Conservation (phyloP, 2,113 vertebrate species). For the Corydoras sp. region DNA sequence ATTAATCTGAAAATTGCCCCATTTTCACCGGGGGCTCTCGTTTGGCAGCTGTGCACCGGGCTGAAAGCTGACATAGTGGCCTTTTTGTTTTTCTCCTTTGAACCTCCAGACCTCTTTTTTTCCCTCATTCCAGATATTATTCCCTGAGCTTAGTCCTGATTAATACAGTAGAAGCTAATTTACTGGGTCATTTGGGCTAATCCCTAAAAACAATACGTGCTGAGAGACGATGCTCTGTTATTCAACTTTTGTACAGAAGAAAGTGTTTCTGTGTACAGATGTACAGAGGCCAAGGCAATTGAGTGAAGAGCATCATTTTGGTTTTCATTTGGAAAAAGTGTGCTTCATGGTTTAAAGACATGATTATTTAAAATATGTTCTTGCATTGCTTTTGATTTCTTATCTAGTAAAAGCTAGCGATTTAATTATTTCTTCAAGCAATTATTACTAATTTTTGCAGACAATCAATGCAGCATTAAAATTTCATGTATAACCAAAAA, state of each 20-base stretch:
- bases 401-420: too few species aligned
- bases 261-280: constrained; percentile 40
- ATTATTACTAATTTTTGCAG: too few species aligned
- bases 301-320: too few species aligned
- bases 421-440: too few species aligned
- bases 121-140: constrained; percentile 55
- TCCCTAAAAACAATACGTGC: constrained; percentile 62
- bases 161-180: constrained; percentile 63
- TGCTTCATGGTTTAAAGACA: too few species aligned
- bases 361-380: too few species aligned
- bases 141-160: constrained; percentile 49
- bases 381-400: too few species aligned
- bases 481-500: too few species aligned
- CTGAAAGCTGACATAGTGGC: constrained; percentile 56
- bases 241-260: constrained; percentile 44
- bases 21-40: constrained; percentile 22
- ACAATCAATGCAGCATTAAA: too few species aligned
- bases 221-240: constrained; percentile 53
- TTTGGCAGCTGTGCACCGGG: constrained; percentile 57
- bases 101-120: constrained; percentile 53
- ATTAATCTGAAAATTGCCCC: constrained; percentile 74
- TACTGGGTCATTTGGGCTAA: constrained; percentile 66
- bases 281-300: too few species aligned
- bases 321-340: too few species aligned
- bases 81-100: constrained; percentile 68